phyloP scores from a whole-genome alignment of 1,140 invertebrate species.

The Drosophila ambigua region DNA sequence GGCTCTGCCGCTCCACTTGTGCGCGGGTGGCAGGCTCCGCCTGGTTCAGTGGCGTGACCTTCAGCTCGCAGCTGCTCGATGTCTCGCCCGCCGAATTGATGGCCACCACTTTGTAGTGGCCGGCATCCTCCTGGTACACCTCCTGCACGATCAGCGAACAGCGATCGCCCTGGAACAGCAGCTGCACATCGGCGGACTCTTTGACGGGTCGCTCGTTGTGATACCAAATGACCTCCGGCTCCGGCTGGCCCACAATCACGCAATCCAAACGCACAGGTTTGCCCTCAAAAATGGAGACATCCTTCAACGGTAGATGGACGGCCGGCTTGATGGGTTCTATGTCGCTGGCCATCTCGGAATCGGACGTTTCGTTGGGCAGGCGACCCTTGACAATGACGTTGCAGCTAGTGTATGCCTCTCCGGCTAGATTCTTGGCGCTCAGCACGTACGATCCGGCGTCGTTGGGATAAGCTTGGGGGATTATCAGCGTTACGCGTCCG shows the following conservation, averaged over 20 bases:
- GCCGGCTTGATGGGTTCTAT: conserved; percentile 89
- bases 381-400: conserved; percentile 89
- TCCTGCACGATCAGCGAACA: conserved; percentile 92
- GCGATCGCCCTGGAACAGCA: conserved; percentile 92
- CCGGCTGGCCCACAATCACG: conserved; percentile 92
- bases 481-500: conserved; percentile 87
- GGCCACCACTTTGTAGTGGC: conserved; percentile 92
- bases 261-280: conserved; percentile 90
- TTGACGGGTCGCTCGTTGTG: conserved; percentile 93
- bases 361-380: conserved; percentile 89
- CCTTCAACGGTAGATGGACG: conserved; percentile 89
- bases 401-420: conserved; percentile 87
- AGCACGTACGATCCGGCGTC: conserved; percentile 89
- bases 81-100: conserved; percentile 92
- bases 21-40: conserved; percentile 72
- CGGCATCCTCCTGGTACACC: conserved; percentile 90
- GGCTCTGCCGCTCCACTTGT: conserved; percentile 73
- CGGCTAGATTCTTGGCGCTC: conserved; percentile 87
- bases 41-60: conserved; percentile 83
- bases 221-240: conserved; percentile 95
- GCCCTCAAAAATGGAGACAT: conserved; percentile 89
- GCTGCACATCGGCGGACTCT: conserved; percentile 91
- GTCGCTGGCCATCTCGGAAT: conserved; percentile 89
- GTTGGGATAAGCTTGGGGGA: conserved; percentile 89
- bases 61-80: conserved; percentile 89